These are phyloP conservation scores for Cephus pulcher DNA, from an alignment of 2,888 invertebrate species.

Conservation along the genomic window DNA sequence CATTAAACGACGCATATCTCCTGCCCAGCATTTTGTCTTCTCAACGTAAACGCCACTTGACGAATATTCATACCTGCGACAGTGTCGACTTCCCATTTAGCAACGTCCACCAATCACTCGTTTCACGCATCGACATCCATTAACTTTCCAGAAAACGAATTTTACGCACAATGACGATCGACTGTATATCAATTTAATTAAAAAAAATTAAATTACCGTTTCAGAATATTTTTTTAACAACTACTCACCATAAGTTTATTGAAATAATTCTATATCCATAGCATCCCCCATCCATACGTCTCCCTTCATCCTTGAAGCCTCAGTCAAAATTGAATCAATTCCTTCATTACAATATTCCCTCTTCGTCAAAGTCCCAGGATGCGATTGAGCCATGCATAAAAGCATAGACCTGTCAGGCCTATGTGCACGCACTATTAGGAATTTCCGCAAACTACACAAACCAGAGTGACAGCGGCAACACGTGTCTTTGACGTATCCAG, in stretches of 20 bases:
- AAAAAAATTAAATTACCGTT: not conserved
- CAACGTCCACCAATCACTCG: not conserved
- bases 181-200: no score
- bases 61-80: not conserved
- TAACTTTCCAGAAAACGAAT: not conserved
- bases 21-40: conserved; percentile 22
- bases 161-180: no score
- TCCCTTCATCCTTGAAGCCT: no score
- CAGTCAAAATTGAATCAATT: not conserved
- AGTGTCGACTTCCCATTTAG: not conserved
- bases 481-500: conserved; percentile 43
- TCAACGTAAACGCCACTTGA: conserved; percentile 1
- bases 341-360: not conserved
- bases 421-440: conserved; percentile 31
- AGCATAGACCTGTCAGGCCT: not conserved
- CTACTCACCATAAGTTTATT: no score
- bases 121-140: not conserved
- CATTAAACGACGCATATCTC: conserved; percentile 30
- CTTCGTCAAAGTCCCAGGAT: not conserved
- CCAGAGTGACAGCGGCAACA: conserved; percentile 28
- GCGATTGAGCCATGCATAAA: not conserved
- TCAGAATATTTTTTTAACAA: not conserved
- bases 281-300: no score
- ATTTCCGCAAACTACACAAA: conserved; percentile 35
- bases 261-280: no score